Percentiles rank a stretch among this genome's conserved stretches.
phyloP scores from a whole-genome alignment of 2,888 invertebrate species.

The Aphrophora alni region DNA sequence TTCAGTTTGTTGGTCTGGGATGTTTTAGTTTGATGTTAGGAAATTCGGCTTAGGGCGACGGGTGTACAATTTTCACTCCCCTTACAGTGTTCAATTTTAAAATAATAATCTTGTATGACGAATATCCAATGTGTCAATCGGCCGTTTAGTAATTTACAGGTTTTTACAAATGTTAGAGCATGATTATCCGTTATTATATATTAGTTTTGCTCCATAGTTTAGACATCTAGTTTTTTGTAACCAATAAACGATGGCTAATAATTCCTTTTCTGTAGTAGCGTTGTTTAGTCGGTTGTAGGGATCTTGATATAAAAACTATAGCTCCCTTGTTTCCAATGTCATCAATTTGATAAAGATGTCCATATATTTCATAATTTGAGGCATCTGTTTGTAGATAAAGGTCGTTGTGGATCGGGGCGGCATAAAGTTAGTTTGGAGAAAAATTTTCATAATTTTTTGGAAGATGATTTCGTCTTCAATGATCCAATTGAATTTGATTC shows the following conservation, averaged over 20 bases:
- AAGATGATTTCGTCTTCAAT: too few species aligned
- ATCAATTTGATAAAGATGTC: background rate
- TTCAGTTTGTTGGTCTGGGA: too few species aligned
- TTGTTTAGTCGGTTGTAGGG: background rate
- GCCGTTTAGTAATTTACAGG: background rate
- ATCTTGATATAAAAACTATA: background rate
- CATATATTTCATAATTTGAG: background rate
- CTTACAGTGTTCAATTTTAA: background rate
- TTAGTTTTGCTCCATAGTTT: background rate
- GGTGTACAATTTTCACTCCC: background rate
- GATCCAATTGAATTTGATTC: too few species aligned
- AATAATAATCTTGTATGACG: background rate
- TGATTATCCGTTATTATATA: slow-evolving; percentile 4
- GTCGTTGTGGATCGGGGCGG: background rate
- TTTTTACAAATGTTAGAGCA: slow-evolving; percentile 6
- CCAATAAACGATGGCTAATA: background rate
- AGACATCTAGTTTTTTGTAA: background rate
- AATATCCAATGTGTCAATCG: slow-evolving; percentile 6
- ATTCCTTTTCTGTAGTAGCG: background rate
- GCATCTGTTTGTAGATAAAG: slow-evolving; percentile 7
- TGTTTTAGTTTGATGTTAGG: too few species aligned
- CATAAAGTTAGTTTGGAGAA: background rate
- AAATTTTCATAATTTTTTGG: too few species aligned
- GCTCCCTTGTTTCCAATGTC: background rate
- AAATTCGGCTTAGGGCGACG: slow-evolving; percentile 9